Evolutionary conservation across 2,888 invertebrate genomes (phyloP), one percentile per base, ranked within the genome.

Genomic region (Pteria penguin): DNA sequence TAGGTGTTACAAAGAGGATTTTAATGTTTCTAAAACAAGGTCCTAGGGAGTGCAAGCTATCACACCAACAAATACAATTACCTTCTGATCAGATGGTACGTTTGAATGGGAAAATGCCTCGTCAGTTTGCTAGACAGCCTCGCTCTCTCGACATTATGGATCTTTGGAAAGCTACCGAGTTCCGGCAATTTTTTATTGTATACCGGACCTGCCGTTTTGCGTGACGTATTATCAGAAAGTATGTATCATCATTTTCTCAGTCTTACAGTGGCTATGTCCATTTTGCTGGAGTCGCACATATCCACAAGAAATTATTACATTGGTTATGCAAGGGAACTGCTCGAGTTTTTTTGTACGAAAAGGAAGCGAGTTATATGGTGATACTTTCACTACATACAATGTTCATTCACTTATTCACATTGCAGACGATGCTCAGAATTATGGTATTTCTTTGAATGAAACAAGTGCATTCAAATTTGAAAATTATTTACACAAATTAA

Each of bases 121-220:
- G 22, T 36, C 88, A 89, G 70, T 89, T 89, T 82, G 81, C 80
- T 26, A 61, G 89, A 33, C 84, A 85, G 67, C 86, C 86, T 8
- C 75, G 88, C 52, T 66, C 83, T 4, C 58, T 90, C 14, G 60
- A 22, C 58, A 77, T 85, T 11, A 24, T 86, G n/a, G 80, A 84
- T n/a, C 76, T 77, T 27, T 89, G 86, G 86, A 90, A 90, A 81
- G 88, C 86, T 22, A 87, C 89, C 14, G 88, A 90, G 67, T 86
- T 83, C 52, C 58, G 88, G 27, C 81, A 82, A 29, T 80, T 89
- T n/a, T 73, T 33, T 88, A 0, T 72, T 89, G 54, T 88, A 89
- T 63, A 83, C 81, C 29, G 89, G 86, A 0, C 82, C 86, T 22
- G 22, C 79, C 8, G 74, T 75, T 54, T 45, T 77, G 11, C 36